These are phyloP conservation scores for Saccostrea glomerata DNA, from an alignment of 1,140 invertebrate species.

Conservation along the genomic window DNA sequence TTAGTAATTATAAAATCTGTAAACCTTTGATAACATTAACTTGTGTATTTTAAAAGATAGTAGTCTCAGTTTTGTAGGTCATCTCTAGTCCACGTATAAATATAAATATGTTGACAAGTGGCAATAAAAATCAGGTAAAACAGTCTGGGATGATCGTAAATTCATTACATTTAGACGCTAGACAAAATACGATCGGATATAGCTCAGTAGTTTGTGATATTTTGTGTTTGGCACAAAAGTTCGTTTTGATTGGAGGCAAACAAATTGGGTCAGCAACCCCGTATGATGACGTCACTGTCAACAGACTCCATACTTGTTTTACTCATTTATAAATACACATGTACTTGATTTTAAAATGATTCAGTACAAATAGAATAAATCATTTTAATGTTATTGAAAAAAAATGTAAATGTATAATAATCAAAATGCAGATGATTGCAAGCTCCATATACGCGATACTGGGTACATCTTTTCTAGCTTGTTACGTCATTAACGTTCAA, in stretches of 20 bases:
- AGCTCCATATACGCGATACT: not conserved
- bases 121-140: slow-evolving; percentile 8
- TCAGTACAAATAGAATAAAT: not conserved
- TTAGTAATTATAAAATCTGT: slow-evolving; percentile 37
- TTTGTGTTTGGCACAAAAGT: not conserved
- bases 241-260: not conserved
- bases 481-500: not conserved
- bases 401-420: not conserved
- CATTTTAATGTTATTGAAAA: not conserved
- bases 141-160: slow-evolving; percentile 1
- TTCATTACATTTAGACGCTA: slow-evolving; percentile 7
- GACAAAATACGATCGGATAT: not conserved
- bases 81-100: not conserved
- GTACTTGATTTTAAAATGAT: not conserved
- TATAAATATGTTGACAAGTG: not conserved
- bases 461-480: not conserved
- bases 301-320: not conserved
- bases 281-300: not conserved
- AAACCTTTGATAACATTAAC: slow-evolving; percentile 25
- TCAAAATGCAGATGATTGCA: not conserved
- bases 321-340: not conserved
- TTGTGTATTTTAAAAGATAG: slow-evolving; percentile 31
- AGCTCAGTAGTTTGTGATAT: not conserved
- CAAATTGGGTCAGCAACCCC: not conserved
- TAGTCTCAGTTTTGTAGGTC: slow-evolving; percentile 22